These are phyloP conservation scores for Hepsetus odoe DNA, from an alignment of 2,113 vertebrate species.

Conservation along the genomic window DNA sequence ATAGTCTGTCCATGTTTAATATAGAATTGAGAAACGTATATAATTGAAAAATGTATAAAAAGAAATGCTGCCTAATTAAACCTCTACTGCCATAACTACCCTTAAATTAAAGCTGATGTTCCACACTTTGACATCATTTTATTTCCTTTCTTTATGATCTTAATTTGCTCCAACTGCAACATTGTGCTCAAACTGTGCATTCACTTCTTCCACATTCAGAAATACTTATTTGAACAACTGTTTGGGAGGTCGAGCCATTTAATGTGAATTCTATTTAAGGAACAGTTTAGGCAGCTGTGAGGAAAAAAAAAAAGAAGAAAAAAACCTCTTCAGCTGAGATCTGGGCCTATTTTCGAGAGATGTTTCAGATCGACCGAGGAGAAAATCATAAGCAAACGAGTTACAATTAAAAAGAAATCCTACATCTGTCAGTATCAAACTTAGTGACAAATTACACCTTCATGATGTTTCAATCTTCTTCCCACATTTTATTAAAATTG, in stretches of 20 bases:
- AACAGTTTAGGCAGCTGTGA: not conserved
- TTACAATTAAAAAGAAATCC: not conserved
- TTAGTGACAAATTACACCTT: not conserved
- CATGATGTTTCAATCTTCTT: not conserved
- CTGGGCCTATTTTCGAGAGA: not conserved
- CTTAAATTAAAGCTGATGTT: too few species aligned
- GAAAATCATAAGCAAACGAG: slow-evolving; percentile 2
- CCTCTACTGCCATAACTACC: too few species aligned
- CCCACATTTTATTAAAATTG: slow-evolving; percentile 25
- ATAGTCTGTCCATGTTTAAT: too few species aligned
- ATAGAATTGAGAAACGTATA: too few species aligned
- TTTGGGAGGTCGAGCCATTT: not conserved
- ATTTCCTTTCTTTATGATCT: too few species aligned
- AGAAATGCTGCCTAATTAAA: too few species aligned
- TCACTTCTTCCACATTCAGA: not conserved
- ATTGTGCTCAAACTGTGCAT: not conserved
- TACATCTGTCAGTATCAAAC: not conserved
- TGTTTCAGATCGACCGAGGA: slow-evolving; percentile 7
- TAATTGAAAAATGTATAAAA: too few species aligned
- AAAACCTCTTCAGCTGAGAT: not conserved
- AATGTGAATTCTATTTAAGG: not conserved
- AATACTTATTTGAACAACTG: not conserved
- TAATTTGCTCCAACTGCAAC: too few species aligned
- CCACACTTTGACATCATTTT: too few species aligned
- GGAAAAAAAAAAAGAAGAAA: not conserved